Evolutionary conservation across 1,140 invertebrate species (phyloP).

Genomic region (Maniola jurtina): DNA sequence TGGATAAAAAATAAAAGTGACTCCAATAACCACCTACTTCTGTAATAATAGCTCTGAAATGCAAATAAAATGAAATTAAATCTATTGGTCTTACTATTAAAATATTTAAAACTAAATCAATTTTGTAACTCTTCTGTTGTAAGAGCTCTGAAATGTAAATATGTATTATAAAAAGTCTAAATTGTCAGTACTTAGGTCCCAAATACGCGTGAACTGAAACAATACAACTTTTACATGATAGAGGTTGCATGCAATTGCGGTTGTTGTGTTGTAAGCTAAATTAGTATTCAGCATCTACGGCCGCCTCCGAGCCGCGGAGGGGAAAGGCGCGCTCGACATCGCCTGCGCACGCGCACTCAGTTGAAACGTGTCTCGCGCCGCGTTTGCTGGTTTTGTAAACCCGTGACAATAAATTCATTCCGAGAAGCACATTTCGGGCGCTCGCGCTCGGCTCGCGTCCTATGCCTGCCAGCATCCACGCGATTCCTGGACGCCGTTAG

Average conservation of each 20-base stretch:
- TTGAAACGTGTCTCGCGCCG: constrained; percentile 57
- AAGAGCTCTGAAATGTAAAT: too few species aligned
- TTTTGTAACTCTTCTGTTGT: too few species aligned
- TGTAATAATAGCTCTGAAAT: too few species aligned
- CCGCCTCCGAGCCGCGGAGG: constrained; percentile 31
- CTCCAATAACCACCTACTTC: too few species aligned
- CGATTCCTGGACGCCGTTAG: constrained; percentile 71
- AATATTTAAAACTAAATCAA: too few species aligned
- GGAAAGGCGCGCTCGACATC: constrained; percentile 44
- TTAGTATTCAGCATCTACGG: constrained; percentile 32
- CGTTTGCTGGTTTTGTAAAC: constrained; percentile 54
- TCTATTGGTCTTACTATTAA: too few species aligned
- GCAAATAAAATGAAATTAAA: too few species aligned
- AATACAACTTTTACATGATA: constrained; percentile 11
- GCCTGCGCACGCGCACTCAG: constrained; percentile 59
- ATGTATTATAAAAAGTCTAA: too few species aligned
- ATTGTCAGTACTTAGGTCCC: neutral
- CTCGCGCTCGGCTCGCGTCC: constrained; percentile 65
- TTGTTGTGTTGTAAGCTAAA: constrained; percentile 20
- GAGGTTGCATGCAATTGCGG: constrained; percentile 14
- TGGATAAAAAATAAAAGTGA: too few species aligned
- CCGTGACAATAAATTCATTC: constrained; percentile 76
- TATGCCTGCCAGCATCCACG: constrained; percentile 74
- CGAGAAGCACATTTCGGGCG: constrained; percentile 61
- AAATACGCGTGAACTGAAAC: neutral